Percentiles rank a stretch among this genome's conserved stretches.
These are phyloP conservation scores for Coronaproctus castanopsis DNA, from an alignment of 2,888 invertebrate genomes.

Conservation along the genomic window DNA sequence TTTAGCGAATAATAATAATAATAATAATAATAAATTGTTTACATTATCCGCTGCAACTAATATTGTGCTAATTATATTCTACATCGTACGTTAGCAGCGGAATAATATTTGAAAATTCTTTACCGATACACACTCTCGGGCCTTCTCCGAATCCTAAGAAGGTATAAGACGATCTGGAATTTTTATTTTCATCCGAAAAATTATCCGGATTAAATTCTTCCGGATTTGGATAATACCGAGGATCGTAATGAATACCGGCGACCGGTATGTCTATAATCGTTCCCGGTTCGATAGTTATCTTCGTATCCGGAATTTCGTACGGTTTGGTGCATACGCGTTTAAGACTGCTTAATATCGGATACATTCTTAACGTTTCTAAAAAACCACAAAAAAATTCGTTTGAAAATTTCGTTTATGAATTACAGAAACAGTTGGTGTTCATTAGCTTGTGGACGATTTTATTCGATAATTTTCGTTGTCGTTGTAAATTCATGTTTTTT, in stretches of 20 bases:
- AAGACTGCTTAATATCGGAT: neutral
- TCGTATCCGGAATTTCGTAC: neutral
- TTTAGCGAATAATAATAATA: no score
- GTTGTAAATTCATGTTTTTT: no score
- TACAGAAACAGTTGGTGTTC: no score
- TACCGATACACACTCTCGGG: constrained; percentile 2
- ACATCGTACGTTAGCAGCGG: no score
- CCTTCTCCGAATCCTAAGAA: constrained; percentile 1
- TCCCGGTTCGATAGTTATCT: neutral
- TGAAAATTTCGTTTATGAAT: no score
- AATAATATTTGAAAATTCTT: no score
- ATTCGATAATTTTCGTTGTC: no score
- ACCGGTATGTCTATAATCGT: neutral
- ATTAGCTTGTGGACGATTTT: no score
- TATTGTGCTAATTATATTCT: no score
- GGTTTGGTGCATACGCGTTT: neutral
- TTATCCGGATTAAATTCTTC: constrained; percentile 1
- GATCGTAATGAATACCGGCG: neutral
- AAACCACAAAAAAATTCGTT: no score
- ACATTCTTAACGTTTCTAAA: neutral
- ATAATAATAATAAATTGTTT: no score
- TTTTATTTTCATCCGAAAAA: neutral
- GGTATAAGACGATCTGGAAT: neutral
- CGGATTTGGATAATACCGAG: neutral
- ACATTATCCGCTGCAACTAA: no score